Base-by-base conservation (phyloP, 2,888 invertebrate species). In the Diaprepes abbreviatus region DNA sequence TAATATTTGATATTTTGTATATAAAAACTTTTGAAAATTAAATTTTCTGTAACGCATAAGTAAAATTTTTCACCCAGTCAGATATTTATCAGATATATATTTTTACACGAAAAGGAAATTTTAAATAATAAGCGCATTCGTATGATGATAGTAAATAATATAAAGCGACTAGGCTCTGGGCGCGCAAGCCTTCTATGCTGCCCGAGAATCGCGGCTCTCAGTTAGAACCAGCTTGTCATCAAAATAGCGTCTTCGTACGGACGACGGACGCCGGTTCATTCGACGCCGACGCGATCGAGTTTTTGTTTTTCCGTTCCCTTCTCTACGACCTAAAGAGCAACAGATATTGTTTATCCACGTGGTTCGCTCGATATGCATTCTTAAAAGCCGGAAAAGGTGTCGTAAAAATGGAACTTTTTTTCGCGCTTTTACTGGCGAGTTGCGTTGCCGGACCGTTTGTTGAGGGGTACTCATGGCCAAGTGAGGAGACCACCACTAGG, bases 381-480 rank as follows among this genome's bases (percentile, higher is more conserved):
- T 10, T 52, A 54, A 54, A 16, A 54, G 17, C 10, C 38, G 55
- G n/a, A 28, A 52, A 21, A n/a, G 7, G 14, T 17, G 14, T 5
- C 9, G 31, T 57, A 40, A 75, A 72, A 65, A 80, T 79, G 79
- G 76, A 73, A 70, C 72, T 66, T 36, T 50, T 77, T n/a, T 70
- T 66, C 75, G 68, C 75, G 67, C 36, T 64, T 76, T 28, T 48
- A 66, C 62, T 72, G 71, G 67, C 74, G 68, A 54, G 68, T 76
- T 45, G 54, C 19, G 73, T 73, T 28, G 40, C 54, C 17, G 52
- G 35, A 73, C 74, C 74, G 52, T 73, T 75, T 40, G 79, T 80
- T 58, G 73, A 74, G 68, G 82, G 80, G 45, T 84, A 85, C 74
- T 84, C 84, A 66, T 84, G 84, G 84, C 84, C 83, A 7, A 81